Base-by-base conservation (phyloP, 2,113 vertebrate genomes). In the Ivindomyrus marchei region DNA sequence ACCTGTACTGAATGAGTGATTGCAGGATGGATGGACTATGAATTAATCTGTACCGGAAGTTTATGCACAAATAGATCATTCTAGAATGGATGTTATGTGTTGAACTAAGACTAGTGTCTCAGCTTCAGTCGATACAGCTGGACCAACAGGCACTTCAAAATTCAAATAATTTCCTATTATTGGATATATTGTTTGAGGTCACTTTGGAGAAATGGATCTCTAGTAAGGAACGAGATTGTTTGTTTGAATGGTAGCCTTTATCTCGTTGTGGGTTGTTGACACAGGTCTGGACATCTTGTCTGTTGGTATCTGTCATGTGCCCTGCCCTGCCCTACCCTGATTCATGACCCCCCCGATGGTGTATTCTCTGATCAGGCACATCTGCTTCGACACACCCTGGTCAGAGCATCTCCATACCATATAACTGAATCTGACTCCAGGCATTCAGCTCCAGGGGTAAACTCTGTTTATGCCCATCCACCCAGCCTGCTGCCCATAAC, bases 361-460 rank as follows among this genome's bases (percentile, higher is more conserved):
- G 86, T 92, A 36, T 92, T 91, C 74, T 90, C 56, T 89, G 87
- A 87, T 49, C 50, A 92, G 93, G 91, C 47, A 50, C 86, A 87
- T n/a, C 91, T 92, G 90, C 90, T 92, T 56, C 88, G 88, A 24
- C 88, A 89, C 39, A 50, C 74, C 42, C 89, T 88, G 85, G 83
- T 87, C 53, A 92, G 87, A 87, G 84, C 88, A 91, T 53, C 70
- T 31, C 52, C 91, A 77, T 49, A 45, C 46, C 24, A 74, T 53
- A 50, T 88, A 46, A 21, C 77, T 84, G 92, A 92, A 52, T 53
- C 85, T 80, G 74, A 80, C 85, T 85, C 90, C 90, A 91, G 27
- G 88, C 66, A 87, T 88, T 66, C 92, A 87, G 58, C 70, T 66
- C 56, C 91, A 87, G 91, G 50, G 92, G 90, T 92, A 92, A 92